Evolutionary conservation across 2,888 invertebrate species (phyloP), one percentile per base, ranked within the genome.

Genomic region (Achlya flavicornis): DNA sequence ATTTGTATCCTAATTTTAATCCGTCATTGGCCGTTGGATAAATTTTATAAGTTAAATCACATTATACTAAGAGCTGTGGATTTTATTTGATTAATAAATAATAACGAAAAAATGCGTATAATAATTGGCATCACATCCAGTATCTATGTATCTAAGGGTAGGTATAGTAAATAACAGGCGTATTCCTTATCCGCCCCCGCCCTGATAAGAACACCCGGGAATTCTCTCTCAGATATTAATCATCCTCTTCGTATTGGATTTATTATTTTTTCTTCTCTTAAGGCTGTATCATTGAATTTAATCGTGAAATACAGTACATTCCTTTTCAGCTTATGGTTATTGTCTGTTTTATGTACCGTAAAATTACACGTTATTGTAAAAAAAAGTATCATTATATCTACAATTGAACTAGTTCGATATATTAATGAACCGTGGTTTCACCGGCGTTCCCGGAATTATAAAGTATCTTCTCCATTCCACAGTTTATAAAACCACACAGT

Each of bases 141-240:
- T 48, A 65, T 16, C 19, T 64, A 11, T 71, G 70, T 65, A 69
- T 71, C 74, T 19, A 62, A 60, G 67, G 53, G 62, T 33, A n/a
- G 53, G 62, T 64, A 75, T 80, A 79, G 76, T 86, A 83, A 81
- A 84, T 83, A 83, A 85, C 78, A 71, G 53, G 19, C 53, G 75
- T 78, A 79, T 76, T 72, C 70, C 76, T 78, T 81, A 81, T 80
- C 80, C 80, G 62, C 68, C 69, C 69, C n/a, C 64, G 66, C 72
- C 64, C 73, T 76, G 85, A 87, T 89, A 89, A 88, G 79, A 79
- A 73, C 71, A 74, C 73, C 70, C 66, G 72, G 67, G 76, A 81
- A 75, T 76, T 76, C 75, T 70, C 73, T 69, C 68, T 64, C 65
- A 77, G 85, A 84, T 88, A 90, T 90, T 86, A 88, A 89, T 90